A percentile compares a stretch with the other conserved stretches of the same genome.
Conservation (phyloP, 2,113 vertebrate species). For the Colius striatus region DNA sequence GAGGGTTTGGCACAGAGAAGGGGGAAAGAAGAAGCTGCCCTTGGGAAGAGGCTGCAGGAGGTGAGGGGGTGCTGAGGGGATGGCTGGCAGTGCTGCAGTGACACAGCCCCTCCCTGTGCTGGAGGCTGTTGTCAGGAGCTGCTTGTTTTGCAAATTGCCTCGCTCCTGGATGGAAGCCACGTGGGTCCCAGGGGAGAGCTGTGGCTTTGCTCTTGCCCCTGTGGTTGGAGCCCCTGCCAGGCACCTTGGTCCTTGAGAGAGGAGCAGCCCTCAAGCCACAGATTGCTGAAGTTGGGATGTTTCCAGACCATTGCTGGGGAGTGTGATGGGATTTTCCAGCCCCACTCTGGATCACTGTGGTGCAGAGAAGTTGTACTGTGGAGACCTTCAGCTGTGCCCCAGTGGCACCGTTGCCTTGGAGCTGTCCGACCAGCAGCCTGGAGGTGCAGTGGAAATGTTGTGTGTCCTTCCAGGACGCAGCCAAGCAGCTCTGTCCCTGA, state of each 20-base stretch:
- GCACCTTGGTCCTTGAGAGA: neutral
- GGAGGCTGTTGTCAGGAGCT: neutral
- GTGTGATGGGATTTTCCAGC: neutral
- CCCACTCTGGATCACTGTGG: neutral
- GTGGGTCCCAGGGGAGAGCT: neutral
- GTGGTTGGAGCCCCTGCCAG: neutral
- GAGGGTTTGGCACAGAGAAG: rapidly evolving
- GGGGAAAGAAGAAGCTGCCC: too few species aligned
- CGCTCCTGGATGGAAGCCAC: rapidly evolving
- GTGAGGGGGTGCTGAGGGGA: rapidly evolving
- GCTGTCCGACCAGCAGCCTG: rapidly evolving
- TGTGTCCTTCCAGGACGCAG: neutral
- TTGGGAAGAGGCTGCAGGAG: neutral
- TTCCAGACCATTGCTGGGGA: neutral
- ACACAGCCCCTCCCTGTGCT: neutral
- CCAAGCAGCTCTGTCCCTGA: neutral
- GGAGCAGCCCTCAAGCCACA: rapidly evolving
- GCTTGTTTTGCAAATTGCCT: neutral
- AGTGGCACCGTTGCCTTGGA: rapidly evolving
- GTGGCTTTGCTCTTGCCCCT: neutral
- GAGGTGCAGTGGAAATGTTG: rapidly evolving
- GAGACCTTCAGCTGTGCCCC: neutral
- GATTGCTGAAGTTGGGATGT: neutral
- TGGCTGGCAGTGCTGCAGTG: neutral
- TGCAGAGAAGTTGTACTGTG: neutral